phyloP scores from a whole-genome alignment of 2,888 invertebrate species.

The Dolichopus griseipennis region DNA sequence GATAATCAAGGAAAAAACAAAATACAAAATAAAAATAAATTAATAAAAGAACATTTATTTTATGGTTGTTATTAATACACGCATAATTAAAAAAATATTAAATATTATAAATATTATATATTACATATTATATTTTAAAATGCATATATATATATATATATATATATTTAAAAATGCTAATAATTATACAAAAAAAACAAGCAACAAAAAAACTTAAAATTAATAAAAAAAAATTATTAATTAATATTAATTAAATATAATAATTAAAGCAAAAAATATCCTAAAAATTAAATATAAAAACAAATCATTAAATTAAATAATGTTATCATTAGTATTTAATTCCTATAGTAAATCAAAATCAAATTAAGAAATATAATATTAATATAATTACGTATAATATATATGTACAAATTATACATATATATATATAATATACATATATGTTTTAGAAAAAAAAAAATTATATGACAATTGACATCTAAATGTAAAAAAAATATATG shows the following conservation, averaged over 20 bases:
- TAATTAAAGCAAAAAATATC: too few species aligned
- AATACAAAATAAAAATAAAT: neutral
- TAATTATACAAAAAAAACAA: too few species aligned
- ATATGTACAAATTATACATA: neutral
- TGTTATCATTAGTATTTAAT: too few species aligned
- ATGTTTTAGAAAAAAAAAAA: neutral
- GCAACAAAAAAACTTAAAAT: too few species aligned
- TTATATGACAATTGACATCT: neutral
- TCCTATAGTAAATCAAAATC: too few species aligned
- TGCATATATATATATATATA: neutral
- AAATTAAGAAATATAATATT: neutral
- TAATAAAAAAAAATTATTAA: too few species aligned
- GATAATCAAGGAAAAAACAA: neutral
- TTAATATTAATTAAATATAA: too few species aligned
- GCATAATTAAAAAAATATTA: neutral
- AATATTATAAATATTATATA: neutral
- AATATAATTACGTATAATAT: neutral
- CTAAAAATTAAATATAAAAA: too few species aligned
- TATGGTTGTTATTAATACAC: neutral
- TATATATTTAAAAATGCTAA: too few species aligned
- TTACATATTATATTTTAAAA: neutral
- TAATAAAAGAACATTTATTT: neutral
- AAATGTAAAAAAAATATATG: neutral
- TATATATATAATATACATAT: neutral
- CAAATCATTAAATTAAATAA: too few species aligned